These are phyloP conservation scores for Pan troglodytes DNA, from an alignment of 2,113 vertebrate species.

Conservation along the genomic window NHGRI_mPanTro3-v2.1_pri NC_072409.2:6107001-6107500, in stretches of 20 bases:
- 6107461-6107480: too few species aligned
- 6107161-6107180: background rate
- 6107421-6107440: background rate
- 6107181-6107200: background rate
- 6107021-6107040: background rate
- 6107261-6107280: background rate
- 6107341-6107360: background rate
- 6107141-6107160: background rate
- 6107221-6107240: background rate
- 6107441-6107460: background rate
- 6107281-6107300: background rate
- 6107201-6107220: background rate
- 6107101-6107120: background rate
- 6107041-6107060: background rate
- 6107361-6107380: background rate
- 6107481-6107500: background rate
- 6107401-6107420: background rate
- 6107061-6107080: background rate
- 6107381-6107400: background rate
- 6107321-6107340: background rate
- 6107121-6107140: background rate
- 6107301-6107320: background rate
- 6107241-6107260: background rate
- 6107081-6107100: background rate
- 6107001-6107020: background rate